Evolutionary conservation across 2,797 vertebrate species (phyloP).

Genomic region (Lindbergichthys nudifrons): DNA sequence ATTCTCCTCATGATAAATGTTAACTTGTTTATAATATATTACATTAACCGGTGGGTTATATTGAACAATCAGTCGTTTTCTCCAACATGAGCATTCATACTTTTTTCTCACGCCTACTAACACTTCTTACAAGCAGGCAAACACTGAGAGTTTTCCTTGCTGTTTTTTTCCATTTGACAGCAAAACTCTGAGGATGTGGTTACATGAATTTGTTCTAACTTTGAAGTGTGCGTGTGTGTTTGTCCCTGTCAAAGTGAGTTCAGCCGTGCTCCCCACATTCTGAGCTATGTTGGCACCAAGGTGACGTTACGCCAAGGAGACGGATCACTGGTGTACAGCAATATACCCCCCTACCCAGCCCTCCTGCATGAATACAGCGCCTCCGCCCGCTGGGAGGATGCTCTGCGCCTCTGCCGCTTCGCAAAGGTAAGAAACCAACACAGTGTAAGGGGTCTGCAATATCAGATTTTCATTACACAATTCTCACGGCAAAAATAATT

Average conservation of each 20-base stretch:
- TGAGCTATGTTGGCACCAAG: constrained; percentile 90
- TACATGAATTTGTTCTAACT: background rate
- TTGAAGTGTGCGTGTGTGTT: constrained; percentile 2
- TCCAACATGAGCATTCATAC: background rate
- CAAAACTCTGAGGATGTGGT: constrained; percentile 16
- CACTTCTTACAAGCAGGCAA: background rate
- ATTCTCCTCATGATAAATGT: constrained; percentile 10
- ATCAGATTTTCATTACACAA: too few species aligned
- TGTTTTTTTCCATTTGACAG: constrained; percentile 13
- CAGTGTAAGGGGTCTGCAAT: too few species aligned
- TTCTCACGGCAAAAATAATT: too few species aligned
- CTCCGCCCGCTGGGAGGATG: constrained; percentile 91
- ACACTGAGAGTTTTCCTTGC: background rate
- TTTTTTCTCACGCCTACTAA: background rate
- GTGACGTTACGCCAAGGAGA: constrained; percentile 91
- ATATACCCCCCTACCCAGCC: constrained; percentile 87
- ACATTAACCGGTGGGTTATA: background rate
- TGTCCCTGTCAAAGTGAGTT: constrained; percentile 86
- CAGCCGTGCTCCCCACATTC: constrained; percentile 88
- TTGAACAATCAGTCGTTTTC: background rate
- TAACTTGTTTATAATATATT: background rate
- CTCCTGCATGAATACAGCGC: constrained; percentile 90
- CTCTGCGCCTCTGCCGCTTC: constrained; percentile 92
- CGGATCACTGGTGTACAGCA: constrained; percentile 90
- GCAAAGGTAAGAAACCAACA: constrained; percentile 86